Percentiles rank a stretch among this genome's conserved stretches.
Evolutionary conservation across 2,113 vertebrate species (phyloP).

Genomic region (Formicarius rufipectus): DNA sequence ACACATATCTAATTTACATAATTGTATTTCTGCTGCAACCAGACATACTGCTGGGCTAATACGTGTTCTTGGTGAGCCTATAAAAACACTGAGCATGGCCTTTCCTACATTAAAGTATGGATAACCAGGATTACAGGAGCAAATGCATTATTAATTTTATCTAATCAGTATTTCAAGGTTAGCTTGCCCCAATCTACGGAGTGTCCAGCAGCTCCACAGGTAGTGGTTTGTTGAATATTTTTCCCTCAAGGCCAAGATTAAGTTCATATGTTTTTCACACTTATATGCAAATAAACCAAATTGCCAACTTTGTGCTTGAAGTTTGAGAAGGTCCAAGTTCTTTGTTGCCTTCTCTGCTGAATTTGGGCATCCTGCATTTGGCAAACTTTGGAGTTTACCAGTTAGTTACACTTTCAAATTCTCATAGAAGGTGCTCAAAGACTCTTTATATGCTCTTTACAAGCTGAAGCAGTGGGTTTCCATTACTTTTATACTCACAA

Average conservation of each 20-base stretch:
- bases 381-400: background rate
- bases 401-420: background rate
- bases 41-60: slow-evolving; percentile 67
- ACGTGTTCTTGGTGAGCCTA: slow-evolving; percentile 46
- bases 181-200: background rate
- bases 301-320: background rate
- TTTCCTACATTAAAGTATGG: background rate
- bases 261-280: background rate
- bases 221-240: background rate
- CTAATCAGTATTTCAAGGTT: slow-evolving; percentile 35
- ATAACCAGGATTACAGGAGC: background rate
- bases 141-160: slow-evolving; percentile 34
- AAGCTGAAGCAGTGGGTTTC: background rate
- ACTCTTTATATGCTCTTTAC: background rate
- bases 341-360: background rate
- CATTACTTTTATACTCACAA: background rate
- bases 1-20: slow-evolving; percentile 71
- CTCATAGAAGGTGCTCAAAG: background rate
- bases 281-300: background rate
- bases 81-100: slow-evolving; percentile 39
- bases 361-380: background rate
- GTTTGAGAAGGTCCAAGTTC: background rate
- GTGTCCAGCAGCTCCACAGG: background rate
- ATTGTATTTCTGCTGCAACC: slow-evolving; percentile 75
- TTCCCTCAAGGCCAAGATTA: background rate